Conservation (phyloP, 92 coral and sea anemone species). For the Bergia sp. region DNA sequence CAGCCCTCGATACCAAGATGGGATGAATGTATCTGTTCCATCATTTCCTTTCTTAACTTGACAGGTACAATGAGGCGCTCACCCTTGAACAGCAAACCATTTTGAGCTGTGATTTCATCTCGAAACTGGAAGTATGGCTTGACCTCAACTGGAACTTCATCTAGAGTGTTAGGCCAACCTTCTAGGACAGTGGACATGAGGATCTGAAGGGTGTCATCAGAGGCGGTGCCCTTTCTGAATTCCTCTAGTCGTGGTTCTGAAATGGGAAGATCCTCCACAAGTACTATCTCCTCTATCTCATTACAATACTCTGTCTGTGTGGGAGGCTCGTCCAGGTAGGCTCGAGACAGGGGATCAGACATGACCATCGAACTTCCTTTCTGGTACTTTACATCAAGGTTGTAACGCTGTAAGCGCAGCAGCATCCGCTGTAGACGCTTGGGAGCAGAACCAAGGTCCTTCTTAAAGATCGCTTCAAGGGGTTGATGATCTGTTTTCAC, state of each 20-base stretch:
- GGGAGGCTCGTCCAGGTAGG: conserved; percentile 28
- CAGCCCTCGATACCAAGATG: conserved; percentile 44
- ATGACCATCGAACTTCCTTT: conserved; percentile 39
- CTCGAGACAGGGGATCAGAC: conserved; percentile 45
- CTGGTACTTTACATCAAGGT: conserved; percentile 47
- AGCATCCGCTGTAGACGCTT: conserved; percentile 50
- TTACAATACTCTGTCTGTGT: conserved; percentile 42
- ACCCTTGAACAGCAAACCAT: conserved; percentile 48
- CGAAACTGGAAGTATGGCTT: conserved; percentile 21
- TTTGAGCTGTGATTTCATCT: conserved; percentile 26
- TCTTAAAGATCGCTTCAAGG: conserved; percentile 37
- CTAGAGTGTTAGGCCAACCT: conserved; percentile 45
- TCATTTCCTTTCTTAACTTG: conserved; percentile 39
- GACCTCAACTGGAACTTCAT: conserved; percentile 33
- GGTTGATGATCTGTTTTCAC: conserved; percentile 41
- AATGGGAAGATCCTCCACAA: conserved; percentile 49
- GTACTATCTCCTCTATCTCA: conserved; percentile 51
- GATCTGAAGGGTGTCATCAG: conserved; percentile 40
- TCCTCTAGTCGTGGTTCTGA: conserved; percentile 22
- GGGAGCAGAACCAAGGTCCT: conserved; percentile 27
- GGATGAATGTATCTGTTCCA: conserved; percentile 42
- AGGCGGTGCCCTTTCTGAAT: conserved; percentile 43
- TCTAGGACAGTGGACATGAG: conserved; percentile 46
- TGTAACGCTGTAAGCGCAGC: conserved; percentile 39
- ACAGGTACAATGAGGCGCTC: conserved; percentile 46